A percentile compares a stretch with the other conserved stretches of the same genome.
phyloP scores from a whole-genome alignment of 1,140 invertebrate species.

The Drosophila sulfurigaster region DNA sequence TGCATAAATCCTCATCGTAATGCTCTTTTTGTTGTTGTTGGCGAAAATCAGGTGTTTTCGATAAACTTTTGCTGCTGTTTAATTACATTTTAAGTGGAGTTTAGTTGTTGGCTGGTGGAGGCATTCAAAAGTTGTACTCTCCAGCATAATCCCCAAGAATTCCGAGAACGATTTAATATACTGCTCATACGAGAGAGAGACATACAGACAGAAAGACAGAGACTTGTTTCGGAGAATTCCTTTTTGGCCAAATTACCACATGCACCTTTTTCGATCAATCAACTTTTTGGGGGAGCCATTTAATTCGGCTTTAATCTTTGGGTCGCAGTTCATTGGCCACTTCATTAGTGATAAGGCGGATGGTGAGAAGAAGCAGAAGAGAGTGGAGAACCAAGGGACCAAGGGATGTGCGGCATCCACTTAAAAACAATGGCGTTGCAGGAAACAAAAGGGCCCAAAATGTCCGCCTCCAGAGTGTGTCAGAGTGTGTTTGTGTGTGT shows the following conservation, averaged over 20 bases:
- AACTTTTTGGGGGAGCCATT: constrained; percentile 66
- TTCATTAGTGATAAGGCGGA: constrained; percentile 77
- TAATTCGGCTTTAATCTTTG: constrained; percentile 82
- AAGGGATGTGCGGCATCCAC: constrained; percentile 73
- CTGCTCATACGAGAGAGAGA: neutral
- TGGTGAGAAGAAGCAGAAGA: neutral
- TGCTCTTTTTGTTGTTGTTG: neutral
- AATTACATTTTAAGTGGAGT: constrained; percentile 21
- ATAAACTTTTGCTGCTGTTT: constrained; percentile 4
- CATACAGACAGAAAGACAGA: too few species aligned
- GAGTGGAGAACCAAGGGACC: neutral
- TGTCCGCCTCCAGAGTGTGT: constrained; percentile 6
- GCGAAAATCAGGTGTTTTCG: constrained; percentile 10
- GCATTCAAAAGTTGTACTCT: neutral
- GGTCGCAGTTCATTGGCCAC: constrained; percentile 79
- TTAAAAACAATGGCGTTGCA: constrained; percentile 77
- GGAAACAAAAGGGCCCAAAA: constrained; percentile 61
- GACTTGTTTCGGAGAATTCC: constrained; percentile 9
- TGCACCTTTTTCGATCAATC: constrained; percentile 79
- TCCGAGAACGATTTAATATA: neutral
- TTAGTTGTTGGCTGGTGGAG: neutral
- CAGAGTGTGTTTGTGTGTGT: constrained; percentile 22
- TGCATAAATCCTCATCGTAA: too few species aligned
- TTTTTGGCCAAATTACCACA: constrained; percentile 31
- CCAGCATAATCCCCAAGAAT: constrained; percentile 1